These are phyloP conservation scores for Bombus affinis DNA, from an alignment of 1,140 invertebrate species.

Conservation along the genomic window DNA sequence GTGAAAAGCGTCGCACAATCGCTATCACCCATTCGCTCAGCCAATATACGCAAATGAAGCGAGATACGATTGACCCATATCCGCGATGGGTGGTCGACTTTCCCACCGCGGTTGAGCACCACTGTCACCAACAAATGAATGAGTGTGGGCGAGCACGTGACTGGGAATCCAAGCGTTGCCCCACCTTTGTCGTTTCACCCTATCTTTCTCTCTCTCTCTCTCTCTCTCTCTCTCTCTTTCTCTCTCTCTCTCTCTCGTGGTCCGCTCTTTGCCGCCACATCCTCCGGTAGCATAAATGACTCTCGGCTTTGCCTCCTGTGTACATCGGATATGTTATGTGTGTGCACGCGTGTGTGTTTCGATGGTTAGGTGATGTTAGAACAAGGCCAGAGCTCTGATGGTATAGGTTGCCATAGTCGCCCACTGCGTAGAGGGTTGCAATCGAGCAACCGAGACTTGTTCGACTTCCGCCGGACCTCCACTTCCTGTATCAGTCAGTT, in stretches of 20 bases:
- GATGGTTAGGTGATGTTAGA: conserved; percentile 50
- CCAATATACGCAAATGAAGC: conserved; percentile 43
- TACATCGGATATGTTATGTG: conserved; percentile 13
- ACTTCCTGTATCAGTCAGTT: too few species aligned
- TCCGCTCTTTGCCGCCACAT: conserved; percentile 33
- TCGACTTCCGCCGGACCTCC: not conserved
- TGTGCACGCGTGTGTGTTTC: conserved; percentile 8
- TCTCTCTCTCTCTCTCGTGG: conserved; percentile 1
- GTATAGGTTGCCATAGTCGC: not conserved
- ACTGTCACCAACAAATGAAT: conserved; percentile 77
- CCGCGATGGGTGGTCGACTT: conserved; percentile 66
- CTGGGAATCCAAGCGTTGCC: conserved; percentile 68
- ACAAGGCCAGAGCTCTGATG: conserved; percentile 22
- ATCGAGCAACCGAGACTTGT: conserved; percentile 31
- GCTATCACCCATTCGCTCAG: conserved; percentile 1
- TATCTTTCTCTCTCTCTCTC: conserved; percentile 9
- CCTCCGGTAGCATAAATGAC: conserved; percentile 61
- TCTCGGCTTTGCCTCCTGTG: conserved; percentile 46
- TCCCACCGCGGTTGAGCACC: conserved; percentile 68
- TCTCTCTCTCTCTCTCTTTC: conserved; percentile 1
- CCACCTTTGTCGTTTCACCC: conserved; percentile 14
- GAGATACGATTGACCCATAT: conserved; percentile 69
- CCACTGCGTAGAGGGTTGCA: not conserved
- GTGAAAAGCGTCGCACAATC: conserved; percentile 7
- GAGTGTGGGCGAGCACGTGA: conserved; percentile 78